Evolutionary conservation across 2,113 vertebrate species (phyloP).

Genomic region (Dissostichus mawsoni): DNA sequence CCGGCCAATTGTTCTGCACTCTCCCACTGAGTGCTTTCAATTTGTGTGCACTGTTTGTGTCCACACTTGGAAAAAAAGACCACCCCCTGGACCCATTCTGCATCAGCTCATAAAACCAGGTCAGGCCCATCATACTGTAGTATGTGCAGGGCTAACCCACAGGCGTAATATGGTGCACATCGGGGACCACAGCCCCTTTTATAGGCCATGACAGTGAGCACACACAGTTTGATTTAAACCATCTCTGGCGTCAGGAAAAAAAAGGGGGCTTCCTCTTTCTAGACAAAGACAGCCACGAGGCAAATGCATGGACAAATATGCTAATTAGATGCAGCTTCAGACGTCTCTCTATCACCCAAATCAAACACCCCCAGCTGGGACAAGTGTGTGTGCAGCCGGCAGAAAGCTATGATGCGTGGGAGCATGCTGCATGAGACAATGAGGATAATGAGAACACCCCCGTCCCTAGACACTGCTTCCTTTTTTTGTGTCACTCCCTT

Average conservation of each 20-base stretch:
- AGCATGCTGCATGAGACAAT: slow-evolving; percentile 66
- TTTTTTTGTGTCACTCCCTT: slow-evolving; percentile 26
- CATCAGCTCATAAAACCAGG: slow-evolving; percentile 62
- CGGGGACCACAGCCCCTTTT: slow-evolving; percentile 51
- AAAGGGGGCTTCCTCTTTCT: slow-evolving; percentile 39
- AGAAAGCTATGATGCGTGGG: slow-evolving; percentile 60
- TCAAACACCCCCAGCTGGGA: slow-evolving; percentile 72
- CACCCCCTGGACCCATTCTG: slow-evolving; percentile 44
- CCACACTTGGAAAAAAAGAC: slow-evolving; percentile 37
- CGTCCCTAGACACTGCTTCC: slow-evolving; percentile 25
- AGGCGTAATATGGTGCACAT: slow-evolving; percentile 34
- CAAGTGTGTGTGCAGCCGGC: slow-evolving; percentile 60
- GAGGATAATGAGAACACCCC: slow-evolving; percentile 58
- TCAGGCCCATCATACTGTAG: slow-evolving; percentile 53
- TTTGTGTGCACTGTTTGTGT: slow-evolving; percentile 36
- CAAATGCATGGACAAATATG: slow-evolving; percentile 76
- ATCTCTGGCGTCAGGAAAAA: slow-evolving; percentile 27
- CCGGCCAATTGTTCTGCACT: slow-evolving; percentile 35
- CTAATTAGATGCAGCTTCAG: slow-evolving; percentile 77
- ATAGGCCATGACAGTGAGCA: slow-evolving; percentile 38
- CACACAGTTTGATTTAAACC: slow-evolving; percentile 46
- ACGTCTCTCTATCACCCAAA: slow-evolving; percentile 57
- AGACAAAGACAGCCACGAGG: slow-evolving; percentile 79
- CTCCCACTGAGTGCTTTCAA: slow-evolving; percentile 49
- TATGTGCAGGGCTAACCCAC: slow-evolving; percentile 21